These are phyloP conservation scores for Cricetomys ansorgei DNA, from an alignment of 2,113 vertebrate species.

Conservation along the genomic window DNA sequence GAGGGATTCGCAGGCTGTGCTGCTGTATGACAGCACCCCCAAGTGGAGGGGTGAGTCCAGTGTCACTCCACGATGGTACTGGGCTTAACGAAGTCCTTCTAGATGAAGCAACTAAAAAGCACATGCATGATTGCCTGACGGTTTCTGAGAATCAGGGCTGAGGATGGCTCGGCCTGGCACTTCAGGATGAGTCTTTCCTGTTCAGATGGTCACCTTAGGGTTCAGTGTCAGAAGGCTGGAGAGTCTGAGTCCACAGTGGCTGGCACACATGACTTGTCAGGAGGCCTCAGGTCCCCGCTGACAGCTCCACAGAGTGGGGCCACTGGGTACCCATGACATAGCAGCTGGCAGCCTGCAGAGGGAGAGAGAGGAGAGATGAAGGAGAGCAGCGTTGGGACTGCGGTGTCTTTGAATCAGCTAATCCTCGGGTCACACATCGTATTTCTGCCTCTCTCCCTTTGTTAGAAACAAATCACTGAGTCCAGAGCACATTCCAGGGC, in stretches of 20 bases:
- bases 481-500: background rate
- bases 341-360: background rate
- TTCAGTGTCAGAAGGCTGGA: background rate
- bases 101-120: background rate
- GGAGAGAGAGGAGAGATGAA: background rate
- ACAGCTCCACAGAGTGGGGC: background rate
- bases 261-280: background rate
- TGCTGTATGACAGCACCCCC: background rate
- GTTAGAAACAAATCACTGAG: background rate
- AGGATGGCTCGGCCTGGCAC: background rate
- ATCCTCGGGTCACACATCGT: background rate
- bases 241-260: background rate
- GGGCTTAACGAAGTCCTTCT: background rate
- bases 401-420: background rate
- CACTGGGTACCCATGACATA: background rate
- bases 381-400: background rate
- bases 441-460: background rate
- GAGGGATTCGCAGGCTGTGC: accelerated
- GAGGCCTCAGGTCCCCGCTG: background rate
- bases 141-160: background rate
- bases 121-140: too few relatives aligned
- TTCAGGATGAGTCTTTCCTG: background rate
- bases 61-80: background rate
- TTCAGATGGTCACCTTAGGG: too few relatives aligned
- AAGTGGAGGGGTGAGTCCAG: background rate